phyloP scores from a whole-genome alignment of 1,140 invertebrate species.

The Xylocopa sonorina region DNA sequence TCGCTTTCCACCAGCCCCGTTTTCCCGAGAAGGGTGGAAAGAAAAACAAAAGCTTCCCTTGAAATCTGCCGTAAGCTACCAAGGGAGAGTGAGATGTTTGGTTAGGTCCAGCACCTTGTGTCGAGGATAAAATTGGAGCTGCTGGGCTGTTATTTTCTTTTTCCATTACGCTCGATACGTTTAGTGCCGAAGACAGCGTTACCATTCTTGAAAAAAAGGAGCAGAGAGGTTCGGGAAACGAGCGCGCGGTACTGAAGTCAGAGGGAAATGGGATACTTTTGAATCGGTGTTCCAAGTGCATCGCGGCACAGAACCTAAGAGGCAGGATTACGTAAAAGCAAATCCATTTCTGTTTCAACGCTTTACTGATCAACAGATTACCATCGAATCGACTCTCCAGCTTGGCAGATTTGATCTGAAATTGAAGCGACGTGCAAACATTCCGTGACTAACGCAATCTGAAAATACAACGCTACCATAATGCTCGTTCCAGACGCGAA shows the following conservation, averaged over 20 bases:
- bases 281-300: neutral
- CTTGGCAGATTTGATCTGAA: neutral
- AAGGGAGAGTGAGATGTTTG: neutral
- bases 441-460: neutral
- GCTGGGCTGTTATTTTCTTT: neutral
- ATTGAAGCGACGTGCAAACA: neutral
- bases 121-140: neutral
- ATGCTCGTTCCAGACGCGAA: neutral
- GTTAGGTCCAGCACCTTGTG: neutral
- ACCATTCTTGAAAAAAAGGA: neutral
- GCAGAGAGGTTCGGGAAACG: too few relatives aligned
- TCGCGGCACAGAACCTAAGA: neutral
- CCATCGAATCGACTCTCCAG: neutral
- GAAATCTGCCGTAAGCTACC: neutral
- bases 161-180: neutral
- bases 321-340: neutral
- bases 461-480: neutral
- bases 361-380: neutral
- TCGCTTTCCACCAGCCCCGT: conserved; percentile 26
- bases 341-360: neutral
- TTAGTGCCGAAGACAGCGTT: neutral
- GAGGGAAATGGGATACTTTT: neutral
- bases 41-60: conserved; percentile 35
- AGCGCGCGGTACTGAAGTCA: neutral
- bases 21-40: neutral